phyloP scores from a whole-genome alignment of 2,797 vertebrate species.

The Tokudaia muenninki region DNA sequence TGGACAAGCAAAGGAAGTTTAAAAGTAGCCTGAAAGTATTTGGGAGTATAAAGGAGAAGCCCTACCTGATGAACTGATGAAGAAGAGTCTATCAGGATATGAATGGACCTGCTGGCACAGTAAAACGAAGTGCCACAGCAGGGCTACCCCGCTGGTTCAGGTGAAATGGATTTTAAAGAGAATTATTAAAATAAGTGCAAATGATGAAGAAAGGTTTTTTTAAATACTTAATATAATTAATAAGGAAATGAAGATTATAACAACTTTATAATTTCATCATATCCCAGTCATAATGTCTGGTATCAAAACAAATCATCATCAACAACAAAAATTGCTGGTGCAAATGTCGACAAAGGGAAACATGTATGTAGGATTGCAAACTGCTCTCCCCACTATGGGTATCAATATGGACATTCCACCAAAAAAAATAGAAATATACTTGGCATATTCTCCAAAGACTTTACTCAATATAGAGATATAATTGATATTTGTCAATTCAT shows the following conservation, averaged over 20 bases:
- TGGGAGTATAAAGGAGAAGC: not conserved
- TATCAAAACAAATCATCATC: too few relatives aligned
- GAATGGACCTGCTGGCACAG: not conserved
- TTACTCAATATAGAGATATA: not conserved
- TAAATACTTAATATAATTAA: not conserved
- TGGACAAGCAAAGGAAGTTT: not conserved
- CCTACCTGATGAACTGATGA: not conserved
- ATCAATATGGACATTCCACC: too few relatives aligned
- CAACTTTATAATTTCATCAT: too few relatives aligned
- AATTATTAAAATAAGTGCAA: not conserved
- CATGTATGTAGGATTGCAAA: too few relatives aligned
- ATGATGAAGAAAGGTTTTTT: not conserved
- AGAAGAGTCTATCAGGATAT: not conserved
- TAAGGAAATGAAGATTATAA: too few relatives aligned
- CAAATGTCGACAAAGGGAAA: too few relatives aligned
- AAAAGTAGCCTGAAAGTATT: not conserved
- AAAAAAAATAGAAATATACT: too few relatives aligned
- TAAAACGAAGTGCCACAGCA: too few relatives aligned
- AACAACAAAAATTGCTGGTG: too few relatives aligned
- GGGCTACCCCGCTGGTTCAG: not conserved
- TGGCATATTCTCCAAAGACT: not conserved
- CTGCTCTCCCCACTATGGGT: too few relatives aligned
- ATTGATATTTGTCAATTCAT: not conserved
- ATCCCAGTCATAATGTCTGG: too few relatives aligned
- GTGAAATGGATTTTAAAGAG: not conserved